These are phyloP conservation scores for Prinia subflava DNA, from an alignment of 2,113 vertebrate genomes.

Conservation along the genomic window DNA sequence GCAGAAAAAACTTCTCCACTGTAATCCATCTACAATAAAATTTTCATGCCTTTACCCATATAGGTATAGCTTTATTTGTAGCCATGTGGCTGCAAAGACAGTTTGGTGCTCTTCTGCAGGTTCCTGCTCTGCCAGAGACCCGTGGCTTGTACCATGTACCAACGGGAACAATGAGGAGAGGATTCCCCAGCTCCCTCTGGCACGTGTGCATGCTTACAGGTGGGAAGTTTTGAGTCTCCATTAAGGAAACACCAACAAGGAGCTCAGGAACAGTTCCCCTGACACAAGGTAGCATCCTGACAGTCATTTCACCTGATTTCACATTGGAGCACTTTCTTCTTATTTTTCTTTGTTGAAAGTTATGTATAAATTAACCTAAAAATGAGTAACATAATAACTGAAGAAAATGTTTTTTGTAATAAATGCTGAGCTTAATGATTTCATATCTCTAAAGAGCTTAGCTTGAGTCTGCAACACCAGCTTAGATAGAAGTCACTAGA, in stretches of 20 bases:
- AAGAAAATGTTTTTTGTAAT: not conserved
- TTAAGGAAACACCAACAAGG: rapidly evolving
- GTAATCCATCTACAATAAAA: not conserved
- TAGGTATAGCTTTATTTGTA: not conserved
- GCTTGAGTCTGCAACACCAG: not conserved
- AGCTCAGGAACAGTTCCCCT: not conserved
- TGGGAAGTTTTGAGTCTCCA: not conserved
- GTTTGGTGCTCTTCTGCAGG: not conserved
- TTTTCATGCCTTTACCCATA: not conserved
- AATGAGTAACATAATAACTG: not conserved
- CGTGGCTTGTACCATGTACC: not conserved
- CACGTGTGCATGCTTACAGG: rapidly evolving
- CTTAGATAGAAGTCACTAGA: not conserved
- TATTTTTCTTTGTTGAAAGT: not conserved
- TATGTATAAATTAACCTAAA: not conserved
- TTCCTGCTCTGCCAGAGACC: not conserved
- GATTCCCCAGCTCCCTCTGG: not conserved
- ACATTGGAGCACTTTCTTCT: not conserved
- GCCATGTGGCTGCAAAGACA: not conserved
- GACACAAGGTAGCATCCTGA: not conserved
- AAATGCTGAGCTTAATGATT: not conserved
- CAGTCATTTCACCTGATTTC: not conserved
- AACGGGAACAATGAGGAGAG: not conserved
- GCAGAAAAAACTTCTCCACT: not conserved
- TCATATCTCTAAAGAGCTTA: not conserved